Evolutionary conservation across 1,140 invertebrate species (phyloP), one percentile per base, ranked within the genome.

Genomic region (Matsumurasca onukii): DNA sequence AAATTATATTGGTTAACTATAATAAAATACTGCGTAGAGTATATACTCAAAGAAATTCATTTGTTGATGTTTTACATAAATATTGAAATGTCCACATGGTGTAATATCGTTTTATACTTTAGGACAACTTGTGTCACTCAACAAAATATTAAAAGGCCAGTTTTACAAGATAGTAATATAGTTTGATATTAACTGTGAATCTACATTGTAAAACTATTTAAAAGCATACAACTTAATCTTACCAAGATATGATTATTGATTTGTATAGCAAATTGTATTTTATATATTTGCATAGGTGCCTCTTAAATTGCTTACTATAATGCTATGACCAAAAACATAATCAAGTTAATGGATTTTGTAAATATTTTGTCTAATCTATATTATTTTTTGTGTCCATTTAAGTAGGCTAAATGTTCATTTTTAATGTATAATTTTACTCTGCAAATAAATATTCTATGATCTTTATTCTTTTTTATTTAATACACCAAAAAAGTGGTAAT

Each of bases 371-470:
- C 17, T 51, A 51, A 20, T 51, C 49, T 51, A 22, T 51, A 22
- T 51, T 12, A 20, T 51, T 51, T 51, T 51, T 5, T 51, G 17
- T 51, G 49, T 51, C n/a, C 49, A 51, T 20, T 51, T 5, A 12
- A 22, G 49, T 51, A 51, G 49, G 49, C 49, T 5, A 51, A 20
- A 22, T 5, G n/a, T 20, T 51, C 24, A n/a, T 20, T 51, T 51
- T 51, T 3, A 51, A 51, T 51, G 24, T 51, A 20, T 51, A 51
- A 20, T 3, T 20, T 51, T 51, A 20, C 24, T 51, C 24, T 51
- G 49, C 49, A 51, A 51, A 51, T 51, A 51, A 51, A 51, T 51
- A 51, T 51, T 20, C 49, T 51, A 51, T 22, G 17, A 51, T 51
- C 49, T 51, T 51, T 51, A 5, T 22, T 51, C n/a, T 12, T 17